Conservation (phyloP, 2,797 vertebrate genomes). For the Loriculus beryllinus region DNA sequence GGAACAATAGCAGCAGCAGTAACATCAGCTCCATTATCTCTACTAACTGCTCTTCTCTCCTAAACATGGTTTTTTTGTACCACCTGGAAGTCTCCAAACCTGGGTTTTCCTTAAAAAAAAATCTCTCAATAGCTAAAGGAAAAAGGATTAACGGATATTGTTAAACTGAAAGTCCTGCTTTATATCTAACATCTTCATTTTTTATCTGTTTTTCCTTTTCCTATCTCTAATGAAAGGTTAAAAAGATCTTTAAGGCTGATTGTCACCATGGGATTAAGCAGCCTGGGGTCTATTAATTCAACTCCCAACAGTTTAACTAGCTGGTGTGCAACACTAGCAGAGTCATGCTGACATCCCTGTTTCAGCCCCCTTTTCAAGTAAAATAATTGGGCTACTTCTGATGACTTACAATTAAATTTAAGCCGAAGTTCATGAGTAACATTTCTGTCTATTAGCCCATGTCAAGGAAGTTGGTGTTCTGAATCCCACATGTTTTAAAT, state of each 20-base stretch:
- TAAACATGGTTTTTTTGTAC: not conserved
- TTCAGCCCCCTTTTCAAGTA: not conserved
- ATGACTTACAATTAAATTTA: not conserved
- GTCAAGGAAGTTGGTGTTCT: not conserved
- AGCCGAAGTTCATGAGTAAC: not conserved
- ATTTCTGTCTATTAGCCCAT: not conserved
- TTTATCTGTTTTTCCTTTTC: conserved; percentile 1
- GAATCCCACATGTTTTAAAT: not conserved
- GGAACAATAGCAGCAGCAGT: not conserved
- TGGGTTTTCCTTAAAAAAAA: not conserved
- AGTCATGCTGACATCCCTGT: not conserved
- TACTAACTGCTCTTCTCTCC: not conserved
- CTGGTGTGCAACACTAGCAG: not conserved
- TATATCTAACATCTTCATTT: not conserved
- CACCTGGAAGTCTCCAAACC: not conserved
- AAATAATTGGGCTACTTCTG: not conserved
- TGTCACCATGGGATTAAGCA: conserved; percentile 51
- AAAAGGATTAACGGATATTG: conserved; percentile 22
- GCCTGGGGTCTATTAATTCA: conserved; percentile 19
- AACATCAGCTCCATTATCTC: conserved; percentile 13
- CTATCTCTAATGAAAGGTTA: conserved; percentile 3
- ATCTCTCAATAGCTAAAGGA: not conserved
- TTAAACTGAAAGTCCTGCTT: conserved; percentile 21
- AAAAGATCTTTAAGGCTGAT: conserved; percentile 40
- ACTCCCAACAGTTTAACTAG: conserved; percentile 8